Conservation (phyloP, 2,113 vertebrate genomes). For the Polyodon spathula region DNA sequence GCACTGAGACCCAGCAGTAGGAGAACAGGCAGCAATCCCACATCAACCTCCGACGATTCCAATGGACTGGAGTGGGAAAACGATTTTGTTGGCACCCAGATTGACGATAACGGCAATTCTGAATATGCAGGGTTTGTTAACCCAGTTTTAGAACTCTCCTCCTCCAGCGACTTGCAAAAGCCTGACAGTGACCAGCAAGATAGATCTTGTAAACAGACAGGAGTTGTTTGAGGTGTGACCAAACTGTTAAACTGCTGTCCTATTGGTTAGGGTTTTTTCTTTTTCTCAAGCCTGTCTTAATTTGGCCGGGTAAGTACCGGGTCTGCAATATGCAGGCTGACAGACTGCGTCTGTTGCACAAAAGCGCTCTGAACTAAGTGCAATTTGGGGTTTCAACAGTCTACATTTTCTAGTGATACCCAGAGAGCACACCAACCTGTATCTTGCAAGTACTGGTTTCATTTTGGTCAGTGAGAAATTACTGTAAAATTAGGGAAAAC, state of each 20-base stretch:
- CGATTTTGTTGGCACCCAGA: constrained; percentile 80
- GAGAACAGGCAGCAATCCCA: constrained; percentile 61
- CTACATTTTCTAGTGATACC: no score
- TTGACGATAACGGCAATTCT: constrained; percentile 73
- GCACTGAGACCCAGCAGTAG: constrained; percentile 61
- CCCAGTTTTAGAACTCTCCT: constrained; percentile 71
- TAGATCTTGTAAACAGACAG: constrained; percentile 49
- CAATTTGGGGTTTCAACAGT: constrained; percentile 40
- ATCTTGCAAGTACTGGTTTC: no score
- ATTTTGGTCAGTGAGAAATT: no score
- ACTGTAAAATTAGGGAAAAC: no score
- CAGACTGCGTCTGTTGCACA: not conserved
- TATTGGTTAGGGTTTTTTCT: not conserved
- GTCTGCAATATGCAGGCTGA: not conserved
- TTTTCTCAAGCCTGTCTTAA: constrained; percentile 15
- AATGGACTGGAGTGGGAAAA: constrained; percentile 93
- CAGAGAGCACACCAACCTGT: no score
- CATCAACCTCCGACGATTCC: constrained; percentile 86
- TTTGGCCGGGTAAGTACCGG: constrained; percentile 7
- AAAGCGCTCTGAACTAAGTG: constrained; percentile 50
- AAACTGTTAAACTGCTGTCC: constrained; percentile 18
- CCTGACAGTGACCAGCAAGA: constrained; percentile 51
- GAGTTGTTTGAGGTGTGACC: constrained; percentile 20
- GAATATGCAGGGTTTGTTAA: constrained; percentile 89
- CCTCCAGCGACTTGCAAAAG: constrained; percentile 41